Conservation (phyloP, 1,140 invertebrate species). For the Drosophila malerkotliana region DNA sequence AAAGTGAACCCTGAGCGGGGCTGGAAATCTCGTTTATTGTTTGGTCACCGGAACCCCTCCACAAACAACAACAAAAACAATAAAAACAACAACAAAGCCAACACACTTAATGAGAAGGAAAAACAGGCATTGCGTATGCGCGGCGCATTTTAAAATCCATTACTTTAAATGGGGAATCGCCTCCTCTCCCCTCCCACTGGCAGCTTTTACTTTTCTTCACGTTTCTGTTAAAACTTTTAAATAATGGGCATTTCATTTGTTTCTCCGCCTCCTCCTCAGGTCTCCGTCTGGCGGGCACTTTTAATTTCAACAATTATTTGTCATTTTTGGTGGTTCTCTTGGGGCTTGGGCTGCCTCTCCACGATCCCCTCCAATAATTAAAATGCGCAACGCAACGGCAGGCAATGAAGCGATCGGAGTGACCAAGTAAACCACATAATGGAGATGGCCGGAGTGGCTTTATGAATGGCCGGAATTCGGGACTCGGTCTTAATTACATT, state of each 20-base stretch:
- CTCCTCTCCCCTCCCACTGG: neutral
- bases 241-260: conserved; percentile 40
- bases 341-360: neutral
- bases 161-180: conserved; percentile 8
- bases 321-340: conserved; percentile 21
- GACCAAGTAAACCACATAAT: conserved; percentile 58
- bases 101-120: conserved; percentile 39
- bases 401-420: conserved; percentile 54
- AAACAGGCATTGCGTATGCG: conserved; percentile 41
- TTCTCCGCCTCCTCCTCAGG: neutral
- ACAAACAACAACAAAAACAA: too few relatives aligned
- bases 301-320: conserved; percentile 77
- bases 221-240: conserved; percentile 28
- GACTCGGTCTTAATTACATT: conserved; percentile 17
- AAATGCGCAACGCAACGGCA: conserved; percentile 40
- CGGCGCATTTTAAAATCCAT: conserved; percentile 47
- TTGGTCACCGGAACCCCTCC: conserved; percentile 60
- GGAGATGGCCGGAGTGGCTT: neutral
- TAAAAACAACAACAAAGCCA: neutral
- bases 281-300: conserved; percentile 40
- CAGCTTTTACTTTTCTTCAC: conserved; percentile 57
- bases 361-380: conserved; percentile 53
- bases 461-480: conserved; percentile 27
- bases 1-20: conserved; percentile 15
- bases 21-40: conserved; percentile 65